Conservation (phyloP, 64 coral and sea anemone genomes). For the Astreopora myriophthalma region DNA sequence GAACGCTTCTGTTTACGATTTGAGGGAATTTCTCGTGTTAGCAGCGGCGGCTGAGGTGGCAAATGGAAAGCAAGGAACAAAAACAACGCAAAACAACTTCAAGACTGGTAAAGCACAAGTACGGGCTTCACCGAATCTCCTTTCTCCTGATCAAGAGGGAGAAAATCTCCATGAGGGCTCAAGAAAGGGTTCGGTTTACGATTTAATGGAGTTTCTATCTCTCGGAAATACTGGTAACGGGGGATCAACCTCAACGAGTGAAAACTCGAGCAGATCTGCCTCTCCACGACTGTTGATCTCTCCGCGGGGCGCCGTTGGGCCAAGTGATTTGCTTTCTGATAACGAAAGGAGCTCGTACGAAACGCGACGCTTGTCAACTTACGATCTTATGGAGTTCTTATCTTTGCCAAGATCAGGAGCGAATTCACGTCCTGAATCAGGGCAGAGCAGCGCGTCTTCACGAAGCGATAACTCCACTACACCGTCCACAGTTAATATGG, state of each 20-base stretch:
- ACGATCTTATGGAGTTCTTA: constrained; percentile 65
- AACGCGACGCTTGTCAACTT: not conserved
- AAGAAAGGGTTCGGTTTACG: constrained; percentile 76
- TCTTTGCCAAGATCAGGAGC: not conserved
- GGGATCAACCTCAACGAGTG: not conserved
- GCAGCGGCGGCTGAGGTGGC: constrained; percentile 1
- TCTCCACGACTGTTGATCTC: too few relatives aligned
- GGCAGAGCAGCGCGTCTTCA: not conserved
- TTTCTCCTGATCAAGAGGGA: not conserved
- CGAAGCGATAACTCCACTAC: not conserved
- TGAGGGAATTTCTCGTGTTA: constrained; percentile 74
- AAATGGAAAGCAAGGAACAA: not conserved
- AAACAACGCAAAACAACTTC: not conserved
- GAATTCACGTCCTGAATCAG: constrained; percentile 1
- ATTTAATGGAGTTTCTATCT: constrained; percentile 82
- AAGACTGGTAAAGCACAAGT: not conserved
- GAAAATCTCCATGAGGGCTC: not conserved
- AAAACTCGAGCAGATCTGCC: constrained; percentile 9
- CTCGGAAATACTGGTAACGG: not conserved
- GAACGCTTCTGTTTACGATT: constrained; percentile 71
- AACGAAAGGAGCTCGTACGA: not conserved
- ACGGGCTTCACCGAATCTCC: not conserved
- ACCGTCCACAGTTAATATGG: not conserved
- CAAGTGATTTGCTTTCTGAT: not conserved
- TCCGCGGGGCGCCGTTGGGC: not conserved